phyloP scores from a whole-genome alignment of 2,113 vertebrate genomes.

The Dicrurus megarhynchus region DNA sequence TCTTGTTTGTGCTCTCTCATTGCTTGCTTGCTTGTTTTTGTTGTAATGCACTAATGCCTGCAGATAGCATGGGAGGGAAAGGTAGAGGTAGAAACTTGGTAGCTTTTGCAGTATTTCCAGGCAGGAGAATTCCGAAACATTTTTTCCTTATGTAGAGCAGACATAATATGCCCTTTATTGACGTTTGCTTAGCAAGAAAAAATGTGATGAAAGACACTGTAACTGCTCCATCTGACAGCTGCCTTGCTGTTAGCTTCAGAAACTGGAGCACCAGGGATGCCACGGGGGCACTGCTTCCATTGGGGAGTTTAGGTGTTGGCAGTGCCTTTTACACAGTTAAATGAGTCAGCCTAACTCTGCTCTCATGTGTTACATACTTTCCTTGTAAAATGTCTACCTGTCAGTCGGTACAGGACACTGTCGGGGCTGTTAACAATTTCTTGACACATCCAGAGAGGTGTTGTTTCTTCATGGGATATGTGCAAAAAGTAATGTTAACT shows the following conservation, averaged over 20 bases:
- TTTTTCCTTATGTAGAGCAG: background rate
- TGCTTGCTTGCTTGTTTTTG: background rate
- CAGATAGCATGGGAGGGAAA: background rate
- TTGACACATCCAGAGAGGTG: background rate
- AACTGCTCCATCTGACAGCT: background rate
- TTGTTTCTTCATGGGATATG: background rate
- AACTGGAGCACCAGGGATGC: background rate
- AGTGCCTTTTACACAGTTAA: background rate
- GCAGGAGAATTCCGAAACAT: background rate
- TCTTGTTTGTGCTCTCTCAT: background rate
- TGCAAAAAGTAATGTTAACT: background rate
- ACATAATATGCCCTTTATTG: background rate
- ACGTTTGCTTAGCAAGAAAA: background rate
- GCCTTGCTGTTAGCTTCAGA: background rate
- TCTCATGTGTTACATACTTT: background rate
- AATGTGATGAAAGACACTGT: background rate
- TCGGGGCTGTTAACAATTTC: background rate
- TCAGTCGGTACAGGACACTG: accelerated
- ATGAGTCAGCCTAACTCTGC: background rate
- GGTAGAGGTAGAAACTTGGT: background rate
- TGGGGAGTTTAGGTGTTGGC: background rate
- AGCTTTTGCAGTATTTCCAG: background rate
- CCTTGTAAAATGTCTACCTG: background rate
- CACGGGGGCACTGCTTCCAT: accelerated
- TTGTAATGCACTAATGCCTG: background rate